Conservation (phyloP, 2,797 vertebrate genomes). For the Sebastes steindachneri region DNA sequence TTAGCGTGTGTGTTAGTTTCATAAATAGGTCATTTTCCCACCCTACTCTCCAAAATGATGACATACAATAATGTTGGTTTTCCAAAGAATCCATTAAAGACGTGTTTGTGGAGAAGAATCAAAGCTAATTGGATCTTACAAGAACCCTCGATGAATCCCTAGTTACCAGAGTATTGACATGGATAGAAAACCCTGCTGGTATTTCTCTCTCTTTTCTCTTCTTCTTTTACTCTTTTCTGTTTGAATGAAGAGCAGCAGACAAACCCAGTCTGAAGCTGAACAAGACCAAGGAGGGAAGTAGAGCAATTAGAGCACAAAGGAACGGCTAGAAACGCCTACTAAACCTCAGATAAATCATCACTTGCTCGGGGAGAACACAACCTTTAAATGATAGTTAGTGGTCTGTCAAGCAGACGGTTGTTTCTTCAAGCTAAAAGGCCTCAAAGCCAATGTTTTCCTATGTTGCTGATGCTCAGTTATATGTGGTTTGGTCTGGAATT, state of each 20-base stretch:
- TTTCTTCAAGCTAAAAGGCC: neutral
- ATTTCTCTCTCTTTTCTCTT: neutral
- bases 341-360: neutral
- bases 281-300: neutral
- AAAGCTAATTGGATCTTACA: slow-evolving; percentile 11
- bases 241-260: neutral
- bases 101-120: neutral
- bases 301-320: neutral
- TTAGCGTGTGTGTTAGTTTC: slow-evolving; percentile 1
- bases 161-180: neutral
- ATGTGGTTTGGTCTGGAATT: neutral
- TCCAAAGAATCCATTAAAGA: neutral
- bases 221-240: neutral
- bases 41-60: neutral
- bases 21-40: slow-evolving; percentile 33
- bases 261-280: neutral
- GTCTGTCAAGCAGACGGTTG: neutral
- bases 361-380: neutral
- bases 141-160: neutral
- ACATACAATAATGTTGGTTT: neutral
- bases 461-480: neutral
- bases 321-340: too few relatives aligned
- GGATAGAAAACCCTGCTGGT: neutral
- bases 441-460: neutral
- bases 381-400: neutral